Percentiles rank a stretch among this genome's conserved stretches.
Conservation (phyloP, 2,888 invertebrate species). For the Dioctria linearis region DNA sequence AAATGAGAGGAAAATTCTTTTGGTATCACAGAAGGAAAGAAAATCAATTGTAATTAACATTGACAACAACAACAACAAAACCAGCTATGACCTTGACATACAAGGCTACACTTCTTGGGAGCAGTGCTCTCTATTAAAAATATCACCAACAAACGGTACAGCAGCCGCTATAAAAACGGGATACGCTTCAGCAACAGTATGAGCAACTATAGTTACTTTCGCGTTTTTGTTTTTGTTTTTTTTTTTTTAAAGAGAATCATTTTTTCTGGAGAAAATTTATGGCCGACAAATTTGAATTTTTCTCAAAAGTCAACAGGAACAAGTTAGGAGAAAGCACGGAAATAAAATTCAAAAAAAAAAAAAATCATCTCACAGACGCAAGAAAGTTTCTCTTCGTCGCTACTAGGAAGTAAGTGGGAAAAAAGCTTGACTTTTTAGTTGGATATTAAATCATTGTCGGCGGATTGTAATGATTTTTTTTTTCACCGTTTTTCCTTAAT, state of each 20-base stretch:
- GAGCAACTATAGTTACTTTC: too few relatives aligned
- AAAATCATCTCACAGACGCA: slow-evolving; percentile 11
- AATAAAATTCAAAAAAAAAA: background rate
- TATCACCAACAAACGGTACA: background rate
- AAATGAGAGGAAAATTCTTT: slow-evolving; percentile 42
- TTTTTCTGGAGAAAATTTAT: slow-evolving; percentile 57
- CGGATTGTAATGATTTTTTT: slow-evolving; percentile 21
- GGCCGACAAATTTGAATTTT: slow-evolving; percentile 57
- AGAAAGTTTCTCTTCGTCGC: slow-evolving; percentile 29
- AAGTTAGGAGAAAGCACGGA: background rate
- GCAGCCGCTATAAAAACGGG: too few relatives aligned
- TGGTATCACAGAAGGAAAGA: slow-evolving; percentile 12
- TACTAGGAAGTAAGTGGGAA: slow-evolving; percentile 23
- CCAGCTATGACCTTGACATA: slow-evolving; percentile 56
- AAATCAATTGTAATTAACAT: slow-evolving; percentile 60
- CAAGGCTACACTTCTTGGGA: slow-evolving; percentile 38
- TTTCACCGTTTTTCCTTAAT: background rate
- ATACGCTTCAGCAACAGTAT: too few relatives aligned
- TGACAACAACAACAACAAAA: slow-evolving; percentile 56
- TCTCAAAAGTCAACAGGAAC: slow-evolving; percentile 49
- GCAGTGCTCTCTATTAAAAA: slow-evolving; percentile 41
- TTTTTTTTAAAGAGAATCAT: slow-evolving; percentile 37
- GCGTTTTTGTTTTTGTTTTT: too few relatives aligned
- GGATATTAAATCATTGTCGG: slow-evolving; percentile 38
- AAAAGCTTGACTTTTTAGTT: slow-evolving; percentile 7